Conservation (phyloP, 2,113 vertebrate genomes). For the Notarius lentiginosus region DNA sequence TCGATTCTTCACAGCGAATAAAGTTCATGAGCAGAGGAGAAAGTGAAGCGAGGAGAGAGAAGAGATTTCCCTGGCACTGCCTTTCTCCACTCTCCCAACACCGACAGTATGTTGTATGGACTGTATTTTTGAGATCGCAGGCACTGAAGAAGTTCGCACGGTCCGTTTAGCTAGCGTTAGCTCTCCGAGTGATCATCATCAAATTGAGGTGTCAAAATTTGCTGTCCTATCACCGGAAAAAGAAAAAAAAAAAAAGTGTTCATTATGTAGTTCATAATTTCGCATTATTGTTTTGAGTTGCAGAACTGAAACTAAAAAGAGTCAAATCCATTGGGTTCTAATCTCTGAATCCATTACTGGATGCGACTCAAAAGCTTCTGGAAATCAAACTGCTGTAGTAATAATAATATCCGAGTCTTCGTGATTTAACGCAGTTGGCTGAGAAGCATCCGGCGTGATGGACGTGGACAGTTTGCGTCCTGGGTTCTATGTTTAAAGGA, state of each 20-base stretch:
- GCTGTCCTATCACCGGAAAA: not conserved
- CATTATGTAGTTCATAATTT: not conserved
- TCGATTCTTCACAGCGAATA: too few species aligned
- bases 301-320: not conserved
- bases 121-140: too few species aligned
- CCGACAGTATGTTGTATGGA: too few species aligned
- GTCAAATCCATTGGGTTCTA: not conserved
- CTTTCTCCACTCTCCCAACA: too few species aligned
- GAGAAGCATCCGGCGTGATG: not conserved
- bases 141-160: too few species aligned
- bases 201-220: not conserved
- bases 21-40: too few species aligned
- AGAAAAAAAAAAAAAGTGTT: not conserved
- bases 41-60: too few species aligned
- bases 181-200: too few species aligned
- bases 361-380: not conserved
- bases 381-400: not conserved
- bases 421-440: not conserved
- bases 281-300: not conserved
- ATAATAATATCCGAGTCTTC: not conserved
- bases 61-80: too few species aligned
- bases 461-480: not conserved
- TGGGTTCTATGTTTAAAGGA: not conserved
- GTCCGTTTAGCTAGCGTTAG: too few species aligned
- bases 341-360: not conserved